Percentiles rank a stretch among this genome's conserved stretches.
These are phyloP conservation scores for Monochamus saltuarius DNA, from an alignment of 1,140 invertebrate species.

Conservation along the genomic window DNA sequence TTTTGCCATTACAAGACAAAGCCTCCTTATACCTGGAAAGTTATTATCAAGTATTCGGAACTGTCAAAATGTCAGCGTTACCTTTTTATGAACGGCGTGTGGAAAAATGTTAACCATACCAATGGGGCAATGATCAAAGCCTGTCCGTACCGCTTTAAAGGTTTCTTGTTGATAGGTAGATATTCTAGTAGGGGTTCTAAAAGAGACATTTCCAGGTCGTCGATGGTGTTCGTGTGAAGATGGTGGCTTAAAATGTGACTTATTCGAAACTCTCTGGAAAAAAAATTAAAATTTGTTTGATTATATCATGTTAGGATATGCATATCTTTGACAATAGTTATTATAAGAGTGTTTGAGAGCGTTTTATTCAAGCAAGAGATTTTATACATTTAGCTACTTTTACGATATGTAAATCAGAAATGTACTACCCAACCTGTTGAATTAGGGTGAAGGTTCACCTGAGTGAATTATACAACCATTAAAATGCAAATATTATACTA, in stretches of 20 bases:
- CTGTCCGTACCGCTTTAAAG: constrained; percentile 51
- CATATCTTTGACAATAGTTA: neutral
- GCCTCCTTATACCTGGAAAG: constrained; percentile 22
- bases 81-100: constrained; percentile 54
- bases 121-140: constrained; percentile 57
- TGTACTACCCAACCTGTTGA: no score
- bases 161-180: constrained; percentile 58
- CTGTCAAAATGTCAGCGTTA: constrained; percentile 39
- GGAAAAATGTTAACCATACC: constrained; percentile 53
- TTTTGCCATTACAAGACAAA: constrained; percentile 16
- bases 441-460: no score
- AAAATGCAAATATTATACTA: no score
- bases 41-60: no score
- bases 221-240: constrained; percentile 74
- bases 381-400: no score
- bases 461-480: no score
- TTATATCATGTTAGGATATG: no score
- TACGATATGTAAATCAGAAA: no score
- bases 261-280: constrained; percentile 71
- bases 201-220: constrained; percentile 71
- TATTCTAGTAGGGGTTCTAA: constrained; percentile 70
- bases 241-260: constrained; percentile 79
- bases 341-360: no score
- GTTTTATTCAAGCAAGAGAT: no score
- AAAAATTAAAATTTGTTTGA: constrained; percentile 6